Evolutionary conservation across 2,113 vertebrate genomes (phyloP), one percentile per base, ranked within the genome.

Genomic region (Tapirus terrestris): DNA sequence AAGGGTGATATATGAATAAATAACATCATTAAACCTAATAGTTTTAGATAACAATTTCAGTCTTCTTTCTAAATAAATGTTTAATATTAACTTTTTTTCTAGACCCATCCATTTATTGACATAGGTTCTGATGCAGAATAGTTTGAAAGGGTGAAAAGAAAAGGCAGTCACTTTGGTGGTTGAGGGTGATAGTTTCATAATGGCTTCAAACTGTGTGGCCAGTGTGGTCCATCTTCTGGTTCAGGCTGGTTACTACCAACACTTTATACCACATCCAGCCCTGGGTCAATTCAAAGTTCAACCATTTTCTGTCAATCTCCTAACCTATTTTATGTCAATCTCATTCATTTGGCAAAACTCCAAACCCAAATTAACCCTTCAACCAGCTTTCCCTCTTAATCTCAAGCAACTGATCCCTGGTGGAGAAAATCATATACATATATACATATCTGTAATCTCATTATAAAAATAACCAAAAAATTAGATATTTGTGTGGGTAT

Each of bases 61-160:
- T 82, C 36, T 91, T 73, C n/a, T 81, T 92, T 92, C 29, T 53
- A 95, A 87, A 70, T 56, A 48, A 27, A 91, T 45, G 18, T 86
- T 95, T 97, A 83, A 79, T 3, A 68, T 39, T 58, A 39, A 21
- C 5, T 29, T 96, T 53, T 72, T 73, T 27, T 0, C 23, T 25
- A 61, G 96, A 56, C 8, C 1, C 18, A 63, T 68, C 10, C 43
- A 87, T 85, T 94, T 96, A 31, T 75, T 81, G 20, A 51, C n/a
- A 73, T 36, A 73, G 33, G 36, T 56, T 79, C 43, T 73, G 58
- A 68, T 39, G 11, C 18, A 96, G 75, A 94, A 79, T 31, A 85
- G 12, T 92, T 63, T 91, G 18, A 96, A 75, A 45, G 68, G 18
- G 7, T 73, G 27, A 51, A 90, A 25, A 48, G 14, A 11, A 65